Percentiles rank a stretch among this genome's conserved stretches.
These are phyloP conservation scores for Drosophila nigricruria DNA, from an alignment of 2,888 invertebrate genomes.

Conservation along the genomic window DNA sequence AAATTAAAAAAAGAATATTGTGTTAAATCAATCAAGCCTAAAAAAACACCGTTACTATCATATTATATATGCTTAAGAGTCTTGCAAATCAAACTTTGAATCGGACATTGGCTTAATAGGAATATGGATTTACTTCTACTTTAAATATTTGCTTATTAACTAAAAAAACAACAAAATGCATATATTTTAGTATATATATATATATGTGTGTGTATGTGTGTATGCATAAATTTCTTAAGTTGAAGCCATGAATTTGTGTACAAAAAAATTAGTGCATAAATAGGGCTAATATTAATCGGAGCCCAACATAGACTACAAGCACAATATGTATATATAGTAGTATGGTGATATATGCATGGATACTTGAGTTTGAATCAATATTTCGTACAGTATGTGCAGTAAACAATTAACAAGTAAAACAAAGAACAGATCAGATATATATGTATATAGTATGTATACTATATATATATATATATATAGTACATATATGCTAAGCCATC, in stretches of 20 bases:
- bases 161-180: conserved; percentile 56
- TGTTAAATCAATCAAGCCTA: background rate
- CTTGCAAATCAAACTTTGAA: conserved; percentile 7
- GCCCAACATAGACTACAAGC: conserved; percentile 19
- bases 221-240: conserved; percentile 26
- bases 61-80: conserved; percentile 2
- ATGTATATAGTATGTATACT: background rate
- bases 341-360: conserved; percentile 20
- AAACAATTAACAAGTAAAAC: conserved; percentile 68
- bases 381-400: conserved; percentile 21
- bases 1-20: no score
- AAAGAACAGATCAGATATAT: conserved; percentile 37
- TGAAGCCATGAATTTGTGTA: conserved; percentile 26
- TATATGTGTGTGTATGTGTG: background rate
- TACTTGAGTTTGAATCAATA: conserved; percentile 23
- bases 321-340: conserved; percentile 2
- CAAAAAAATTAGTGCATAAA: conserved; percentile 7
- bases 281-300: background rate
- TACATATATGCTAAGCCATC: conserved; percentile 53
- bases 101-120: conserved; percentile 21
- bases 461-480: conserved; percentile 4
- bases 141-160: conserved; percentile 35
- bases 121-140: conserved; percentile 27
- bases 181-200: conserved; percentile 17
- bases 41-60: background rate